These are phyloP conservation scores for Rhinopomastus cyanomelas DNA, from an alignment of 2,113 vertebrate species.

Conservation along the genomic window DNA sequence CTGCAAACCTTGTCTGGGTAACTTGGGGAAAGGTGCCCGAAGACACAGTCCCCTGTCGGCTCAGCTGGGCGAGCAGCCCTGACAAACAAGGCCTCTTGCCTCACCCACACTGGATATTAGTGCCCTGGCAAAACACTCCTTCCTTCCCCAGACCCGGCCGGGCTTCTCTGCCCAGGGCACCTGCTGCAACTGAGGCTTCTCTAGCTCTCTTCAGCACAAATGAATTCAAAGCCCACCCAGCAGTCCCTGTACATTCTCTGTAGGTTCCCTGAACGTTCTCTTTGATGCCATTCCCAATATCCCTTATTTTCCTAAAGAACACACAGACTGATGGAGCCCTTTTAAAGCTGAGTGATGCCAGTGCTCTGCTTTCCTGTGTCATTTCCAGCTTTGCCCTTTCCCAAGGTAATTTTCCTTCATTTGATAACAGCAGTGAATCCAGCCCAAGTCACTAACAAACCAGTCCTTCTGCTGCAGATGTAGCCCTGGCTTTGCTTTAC, in stretches of 20 bases:
- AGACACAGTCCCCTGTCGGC: not conserved
- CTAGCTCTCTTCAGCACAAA: not conserved
- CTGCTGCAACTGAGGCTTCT: not conserved
- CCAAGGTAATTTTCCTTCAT: not conserved
- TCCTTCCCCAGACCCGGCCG: not conserved
- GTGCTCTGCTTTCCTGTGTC: not conserved
- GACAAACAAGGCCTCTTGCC: not conserved
- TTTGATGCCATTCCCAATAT: not conserved
- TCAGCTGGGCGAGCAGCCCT: not conserved
- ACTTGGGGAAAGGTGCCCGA: constrained; percentile 21
- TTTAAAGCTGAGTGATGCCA: not conserved
- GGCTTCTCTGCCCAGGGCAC: not conserved
- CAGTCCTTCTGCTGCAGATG: not conserved
- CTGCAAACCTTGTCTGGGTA: constrained; percentile 5
- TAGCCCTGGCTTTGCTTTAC: not conserved
- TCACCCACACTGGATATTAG: not conserved
- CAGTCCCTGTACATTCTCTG: not conserved
- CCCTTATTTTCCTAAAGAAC: not conserved
- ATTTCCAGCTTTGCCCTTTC: not conserved
- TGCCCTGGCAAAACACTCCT: not conserved
- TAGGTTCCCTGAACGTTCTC: not conserved
- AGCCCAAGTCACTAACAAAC: not conserved
- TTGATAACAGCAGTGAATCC: not conserved
- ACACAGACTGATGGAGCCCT: not conserved
- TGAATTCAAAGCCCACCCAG: too few relatives aligned